phyloP scores from a whole-genome alignment of 1,140 invertebrate species.

The Chelonus insularis region DNA sequence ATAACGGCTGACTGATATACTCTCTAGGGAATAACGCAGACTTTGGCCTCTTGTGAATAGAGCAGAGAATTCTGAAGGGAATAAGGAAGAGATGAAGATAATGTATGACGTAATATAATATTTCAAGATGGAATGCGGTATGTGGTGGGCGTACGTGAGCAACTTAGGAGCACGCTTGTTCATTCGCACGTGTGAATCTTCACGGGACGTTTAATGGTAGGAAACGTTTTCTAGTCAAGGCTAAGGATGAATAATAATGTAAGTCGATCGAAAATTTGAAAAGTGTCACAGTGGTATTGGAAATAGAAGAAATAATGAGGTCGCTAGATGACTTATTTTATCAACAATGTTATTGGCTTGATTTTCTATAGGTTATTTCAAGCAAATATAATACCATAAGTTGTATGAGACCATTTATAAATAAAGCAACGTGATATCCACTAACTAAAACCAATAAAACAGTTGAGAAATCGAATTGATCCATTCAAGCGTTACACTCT shows the following conservation, averaged over 20 bases:
- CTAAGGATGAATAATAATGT: constrained; percentile 33
- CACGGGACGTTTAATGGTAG: constrained; percentile 32
- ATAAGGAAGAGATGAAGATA: constrained; percentile 31
- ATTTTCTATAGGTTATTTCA: too few species aligned
- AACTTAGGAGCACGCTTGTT: constrained; percentile 3
- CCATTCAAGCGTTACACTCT: not conserved
- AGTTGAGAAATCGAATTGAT: not conserved
- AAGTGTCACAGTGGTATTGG: not conserved
- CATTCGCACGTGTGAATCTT: constrained; percentile 24
- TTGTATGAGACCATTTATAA: not conserved
- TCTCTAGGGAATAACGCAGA: constrained; percentile 4
- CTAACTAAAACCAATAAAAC: not conserved
- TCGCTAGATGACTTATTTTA: not conserved
- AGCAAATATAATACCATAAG: too few species aligned
- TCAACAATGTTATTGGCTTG: too few species aligned
- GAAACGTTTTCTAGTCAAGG: constrained; percentile 33
- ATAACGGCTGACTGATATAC: constrained; percentile 27
- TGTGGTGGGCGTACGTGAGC: constrained; percentile 17
- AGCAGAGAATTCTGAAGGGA: not conserved
- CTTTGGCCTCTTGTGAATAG: constrained; percentile 14
- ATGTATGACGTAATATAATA: constrained; percentile 47
- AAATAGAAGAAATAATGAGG: too few species aligned
- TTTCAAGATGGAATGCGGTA: constrained; percentile 39
- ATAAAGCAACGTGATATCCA: too few species aligned
- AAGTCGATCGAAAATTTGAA: not conserved